These are phyloP conservation scores for Drosophila borborema DNA, from an alignment of 2,888 invertebrate species.

Conservation along the genomic window DNA sequence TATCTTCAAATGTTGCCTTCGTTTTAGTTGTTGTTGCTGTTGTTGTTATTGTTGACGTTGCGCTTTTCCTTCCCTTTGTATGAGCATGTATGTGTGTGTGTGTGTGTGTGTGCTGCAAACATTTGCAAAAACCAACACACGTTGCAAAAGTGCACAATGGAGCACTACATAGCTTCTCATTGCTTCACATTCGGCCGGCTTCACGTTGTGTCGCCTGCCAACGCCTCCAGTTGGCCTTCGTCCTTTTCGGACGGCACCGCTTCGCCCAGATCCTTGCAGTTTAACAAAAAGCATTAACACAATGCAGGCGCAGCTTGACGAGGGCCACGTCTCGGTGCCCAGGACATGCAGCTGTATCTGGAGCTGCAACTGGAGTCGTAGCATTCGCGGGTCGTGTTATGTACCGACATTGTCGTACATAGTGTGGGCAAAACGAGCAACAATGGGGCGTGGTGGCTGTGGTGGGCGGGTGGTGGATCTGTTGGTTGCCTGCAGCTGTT, in stretches of 20 bases:
- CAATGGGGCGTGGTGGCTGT: background rate
- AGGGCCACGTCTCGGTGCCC: constrained; percentile 53
- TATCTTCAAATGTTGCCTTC: constrained; percentile 61
- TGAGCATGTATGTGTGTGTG: constrained; percentile 24
- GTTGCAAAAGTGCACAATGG: constrained; percentile 77
- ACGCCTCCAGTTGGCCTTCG: background rate
- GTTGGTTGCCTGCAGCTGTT: constrained; percentile 67
- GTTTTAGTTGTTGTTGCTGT: constrained; percentile 35
- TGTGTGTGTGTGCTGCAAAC: constrained; percentile 63
- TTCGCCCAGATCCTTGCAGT: constrained; percentile 61
- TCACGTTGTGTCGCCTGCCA: constrained; percentile 37
- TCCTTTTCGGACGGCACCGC: background rate
- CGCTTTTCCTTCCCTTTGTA: constrained; percentile 35
- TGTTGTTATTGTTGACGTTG: constrained; percentile 34
- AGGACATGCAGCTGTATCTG: constrained; percentile 33
- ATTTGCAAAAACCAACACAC: constrained; percentile 77
- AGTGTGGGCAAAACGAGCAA: constrained; percentile 25
- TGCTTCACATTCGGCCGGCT: constrained; percentile 45
- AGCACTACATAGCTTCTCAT: constrained; percentile 48
- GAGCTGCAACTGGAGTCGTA: constrained; percentile 25
- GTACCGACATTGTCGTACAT: constrained; percentile 78
- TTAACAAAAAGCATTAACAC: constrained; percentile 82
- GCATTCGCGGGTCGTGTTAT: constrained; percentile 75
- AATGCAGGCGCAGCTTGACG: constrained; percentile 81
- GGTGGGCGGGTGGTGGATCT: background rate